Evolutionary conservation across 2,797 vertebrate genomes (phyloP).

Genomic region (Gastrophryne carolinensis): DNA sequence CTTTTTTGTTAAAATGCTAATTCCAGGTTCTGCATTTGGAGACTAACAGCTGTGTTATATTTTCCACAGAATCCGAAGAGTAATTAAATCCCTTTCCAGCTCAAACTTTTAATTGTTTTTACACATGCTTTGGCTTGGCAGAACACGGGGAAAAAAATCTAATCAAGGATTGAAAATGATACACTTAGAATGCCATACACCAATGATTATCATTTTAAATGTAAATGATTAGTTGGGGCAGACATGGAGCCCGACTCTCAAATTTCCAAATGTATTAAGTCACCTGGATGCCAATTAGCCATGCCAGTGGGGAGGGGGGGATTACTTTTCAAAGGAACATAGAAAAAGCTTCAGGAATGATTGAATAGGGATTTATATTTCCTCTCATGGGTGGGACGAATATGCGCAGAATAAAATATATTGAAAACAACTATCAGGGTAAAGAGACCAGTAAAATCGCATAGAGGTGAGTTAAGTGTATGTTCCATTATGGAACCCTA

Average conservation of each 20-base stretch:
- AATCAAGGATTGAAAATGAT: constrained; percentile 42
- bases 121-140: constrained; percentile 49
- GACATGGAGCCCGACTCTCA: background rate
- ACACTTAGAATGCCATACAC: constrained; percentile 33
- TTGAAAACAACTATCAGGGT: too few species aligned
- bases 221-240: constrained; percentile 37
- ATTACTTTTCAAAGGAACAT: background rate
- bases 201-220: constrained; percentile 48
- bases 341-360: background rate
- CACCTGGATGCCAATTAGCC: constrained; percentile 29
- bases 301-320: background rate
- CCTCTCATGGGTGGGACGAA: background rate
- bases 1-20: constrained; percentile 67
- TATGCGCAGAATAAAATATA: background rate
- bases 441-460: too few species aligned
- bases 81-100: constrained; percentile 56
- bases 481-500: too few species aligned
- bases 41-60: constrained; percentile 62
- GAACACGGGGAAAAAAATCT: constrained; percentile 40
- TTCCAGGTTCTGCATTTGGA: constrained; percentile 64
- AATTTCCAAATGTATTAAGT: background rate
- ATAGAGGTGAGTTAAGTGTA: too few species aligned
- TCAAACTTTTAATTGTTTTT: constrained; percentile 56
- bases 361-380: background rate
- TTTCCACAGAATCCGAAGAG: constrained; percentile 51